phyloP scores from a whole-genome alignment of 2,888 invertebrate species.

The Andrena flavipes region DNA sequence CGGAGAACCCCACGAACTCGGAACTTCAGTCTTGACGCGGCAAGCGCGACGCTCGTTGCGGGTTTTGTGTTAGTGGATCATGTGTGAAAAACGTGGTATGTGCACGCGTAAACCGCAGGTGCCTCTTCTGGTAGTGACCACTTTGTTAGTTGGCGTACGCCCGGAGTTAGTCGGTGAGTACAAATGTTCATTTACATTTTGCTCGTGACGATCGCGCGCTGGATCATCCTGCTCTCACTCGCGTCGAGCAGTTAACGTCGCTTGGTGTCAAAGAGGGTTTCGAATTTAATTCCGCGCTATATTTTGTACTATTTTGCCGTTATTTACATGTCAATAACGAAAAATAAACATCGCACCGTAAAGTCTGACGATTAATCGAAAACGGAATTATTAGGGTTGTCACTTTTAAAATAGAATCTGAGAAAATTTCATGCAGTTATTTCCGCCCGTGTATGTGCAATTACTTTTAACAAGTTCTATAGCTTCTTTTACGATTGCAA shows the following conservation, averaged over 20 bases:
- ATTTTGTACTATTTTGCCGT: background rate
- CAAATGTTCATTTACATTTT: background rate
- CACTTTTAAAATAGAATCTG: background rate
- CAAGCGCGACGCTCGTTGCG: conserved; percentile 78
- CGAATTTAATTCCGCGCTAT: background rate
- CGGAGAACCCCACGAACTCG: conserved; percentile 76
- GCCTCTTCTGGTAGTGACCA: conserved; percentile 73
- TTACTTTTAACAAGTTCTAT: too few species aligned
- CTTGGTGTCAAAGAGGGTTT: background rate
- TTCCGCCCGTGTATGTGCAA: too few species aligned
- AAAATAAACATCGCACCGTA: background rate
- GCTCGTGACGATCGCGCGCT: background rate
- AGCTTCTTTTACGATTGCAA: too few species aligned
- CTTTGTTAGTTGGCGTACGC: conserved; percentile 74
- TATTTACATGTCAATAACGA: background rate
- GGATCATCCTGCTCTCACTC: background rate
- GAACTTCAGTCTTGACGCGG: conserved; percentile 83
- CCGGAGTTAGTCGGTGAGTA: conserved; percentile 81
- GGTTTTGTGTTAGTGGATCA: conserved; percentile 49
- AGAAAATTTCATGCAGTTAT: background rate
- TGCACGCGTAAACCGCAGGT: conserved; percentile 71
- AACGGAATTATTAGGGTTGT: background rate
- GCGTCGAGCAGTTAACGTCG: background rate
- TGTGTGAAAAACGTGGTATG: conserved; percentile 73
- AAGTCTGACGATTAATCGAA: background rate